Evolutionary conservation across 2,888 invertebrate genomes (phyloP).

Genomic region (Molanna angustata): DNA sequence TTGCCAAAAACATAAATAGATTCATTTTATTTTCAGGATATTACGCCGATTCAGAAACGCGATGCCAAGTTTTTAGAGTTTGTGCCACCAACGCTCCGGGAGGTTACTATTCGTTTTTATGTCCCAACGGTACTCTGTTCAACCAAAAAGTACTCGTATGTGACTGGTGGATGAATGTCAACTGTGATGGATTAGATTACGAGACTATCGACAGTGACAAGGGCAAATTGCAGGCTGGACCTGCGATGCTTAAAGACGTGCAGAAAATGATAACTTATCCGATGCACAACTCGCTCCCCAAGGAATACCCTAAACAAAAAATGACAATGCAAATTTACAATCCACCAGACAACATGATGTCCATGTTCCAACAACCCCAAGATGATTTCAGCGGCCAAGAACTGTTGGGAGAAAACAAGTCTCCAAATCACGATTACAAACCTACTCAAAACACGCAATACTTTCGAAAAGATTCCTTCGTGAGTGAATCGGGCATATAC

Average conservation of each 20-base stretch:
- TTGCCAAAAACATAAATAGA: too few relatives aligned
- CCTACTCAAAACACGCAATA: not conserved
- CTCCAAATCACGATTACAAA: not conserved
- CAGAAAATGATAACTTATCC: slow-evolving; percentile 57
- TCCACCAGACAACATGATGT: slow-evolving; percentile 39
- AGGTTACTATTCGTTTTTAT: slow-evolving; percentile 61
- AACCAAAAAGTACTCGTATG: slow-evolving; percentile 65
- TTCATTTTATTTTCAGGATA: slow-evolving; percentile 53
- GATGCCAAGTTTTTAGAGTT: slow-evolving; percentile 66
- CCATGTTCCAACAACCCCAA: slow-evolving; percentile 1
- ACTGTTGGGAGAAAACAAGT: slow-evolving; percentile 7
- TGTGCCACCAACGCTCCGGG: slow-evolving; percentile 56
- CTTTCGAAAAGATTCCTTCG: slow-evolving; percentile 13
- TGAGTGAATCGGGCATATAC: slow-evolving; percentile 10
- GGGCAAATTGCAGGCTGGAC: slow-evolving; percentile 36
- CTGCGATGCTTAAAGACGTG: slow-evolving; percentile 56
- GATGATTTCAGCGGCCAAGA: slow-evolving; percentile 7
- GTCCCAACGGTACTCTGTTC: slow-evolving; percentile 66
- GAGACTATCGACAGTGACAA: not conserved
- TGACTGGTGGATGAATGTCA: slow-evolving; percentile 68
- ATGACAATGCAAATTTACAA: slow-evolving; percentile 49
- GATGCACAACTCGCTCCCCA: slow-evolving; percentile 45
- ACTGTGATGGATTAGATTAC: slow-evolving; percentile 52
- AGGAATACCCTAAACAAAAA: slow-evolving; percentile 13
- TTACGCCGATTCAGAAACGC: slow-evolving; percentile 62